These are phyloP conservation scores for Lingula anatina DNA, from an alignment of 2,888 invertebrate genomes.

Conservation along the genomic window DNA sequence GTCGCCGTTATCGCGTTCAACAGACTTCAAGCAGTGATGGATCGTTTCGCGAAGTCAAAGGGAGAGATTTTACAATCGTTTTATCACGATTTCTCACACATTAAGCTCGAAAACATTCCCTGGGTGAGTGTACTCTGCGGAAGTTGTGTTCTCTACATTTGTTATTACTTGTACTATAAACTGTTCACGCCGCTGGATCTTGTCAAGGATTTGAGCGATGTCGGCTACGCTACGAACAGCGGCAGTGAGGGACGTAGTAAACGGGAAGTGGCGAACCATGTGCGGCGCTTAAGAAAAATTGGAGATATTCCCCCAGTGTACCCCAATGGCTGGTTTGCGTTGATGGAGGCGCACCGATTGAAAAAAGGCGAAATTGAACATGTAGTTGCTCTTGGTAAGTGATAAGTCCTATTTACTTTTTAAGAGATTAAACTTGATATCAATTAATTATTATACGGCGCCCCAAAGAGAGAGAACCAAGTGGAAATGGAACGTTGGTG, in stretches of 20 bases:
- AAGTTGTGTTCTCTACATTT: too few relatives aligned
- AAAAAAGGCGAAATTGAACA: slow-evolving; percentile 23
- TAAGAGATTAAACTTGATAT: not conserved
- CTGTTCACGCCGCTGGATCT: slow-evolving; percentile 36
- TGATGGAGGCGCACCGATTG: slow-evolving; percentile 66
- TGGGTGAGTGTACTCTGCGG: too few relatives aligned
- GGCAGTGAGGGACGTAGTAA: slow-evolving; percentile 29
- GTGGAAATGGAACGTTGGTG: too few relatives aligned
- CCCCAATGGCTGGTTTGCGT: slow-evolving; percentile 85
- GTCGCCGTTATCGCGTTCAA: too few relatives aligned
- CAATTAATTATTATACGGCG: too few relatives aligned
- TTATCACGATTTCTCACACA: too few relatives aligned
- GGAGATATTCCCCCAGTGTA: slow-evolving; percentile 75
- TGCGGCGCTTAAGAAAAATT: slow-evolving; percentile 55
- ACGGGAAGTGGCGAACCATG: slow-evolving; percentile 38
- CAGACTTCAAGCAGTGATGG: too few relatives aligned
- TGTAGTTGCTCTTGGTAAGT: slow-evolving; percentile 62
- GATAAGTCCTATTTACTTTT: slow-evolving; percentile 3
- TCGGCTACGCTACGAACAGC: slow-evolving; percentile 46
- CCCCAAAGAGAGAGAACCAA: too few relatives aligned
- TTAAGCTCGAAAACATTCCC: too few relatives aligned
- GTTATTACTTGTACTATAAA: slow-evolving; percentile 23
- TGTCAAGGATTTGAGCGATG: slow-evolving; percentile 32
- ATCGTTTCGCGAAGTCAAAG: too few relatives aligned
- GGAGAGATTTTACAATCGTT: too few relatives aligned